Evolutionary conservation across 1,140 invertebrate genomes (phyloP).

Genomic region (Aphaenogaster rudis): DNA sequence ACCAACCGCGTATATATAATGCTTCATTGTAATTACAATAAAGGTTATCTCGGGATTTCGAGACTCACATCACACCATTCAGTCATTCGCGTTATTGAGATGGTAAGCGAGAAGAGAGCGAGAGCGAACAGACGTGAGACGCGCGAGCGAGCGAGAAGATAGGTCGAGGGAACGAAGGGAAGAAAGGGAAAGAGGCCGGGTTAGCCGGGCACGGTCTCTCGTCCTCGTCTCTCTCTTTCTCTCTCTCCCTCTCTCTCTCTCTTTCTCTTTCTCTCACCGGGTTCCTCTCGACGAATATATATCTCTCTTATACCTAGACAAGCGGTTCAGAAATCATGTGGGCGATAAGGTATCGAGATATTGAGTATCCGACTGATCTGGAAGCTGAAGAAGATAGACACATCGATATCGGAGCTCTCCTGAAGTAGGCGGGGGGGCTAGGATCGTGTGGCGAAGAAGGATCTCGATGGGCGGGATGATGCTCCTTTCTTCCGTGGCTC

Average conservation of each 20-base stretch:
- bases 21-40: conserved; percentile 86
- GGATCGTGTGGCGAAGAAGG: conserved; percentile 46
- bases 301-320: conserved; percentile 63
- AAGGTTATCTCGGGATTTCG: conserved; percentile 80
- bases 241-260: neutral
- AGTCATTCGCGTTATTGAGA: conserved; percentile 84
- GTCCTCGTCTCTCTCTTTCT: neutral
- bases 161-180: neutral
- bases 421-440: neutral
- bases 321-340: conserved; percentile 72
- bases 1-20: conserved; percentile 70
- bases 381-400: conserved; percentile 74
- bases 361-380: conserved; percentile 71
- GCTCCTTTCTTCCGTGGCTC: conserved; percentile 38
- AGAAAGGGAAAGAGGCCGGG: conserved; percentile 28
- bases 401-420: conserved; percentile 65
- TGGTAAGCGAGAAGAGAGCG: conserved; percentile 79
- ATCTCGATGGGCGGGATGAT: conserved; percentile 51
- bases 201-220: conserved; percentile 16
- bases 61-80: conserved; percentile 73
- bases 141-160: neutral
- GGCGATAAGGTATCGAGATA: conserved; percentile 75
- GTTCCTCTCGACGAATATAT: conserved; percentile 29
- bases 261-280: neutral
- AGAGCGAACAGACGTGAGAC: neutral